phyloP scores from a whole-genome alignment of 2,797 vertebrate genomes.

The Xiphorhynchus erythropygius region DNA sequence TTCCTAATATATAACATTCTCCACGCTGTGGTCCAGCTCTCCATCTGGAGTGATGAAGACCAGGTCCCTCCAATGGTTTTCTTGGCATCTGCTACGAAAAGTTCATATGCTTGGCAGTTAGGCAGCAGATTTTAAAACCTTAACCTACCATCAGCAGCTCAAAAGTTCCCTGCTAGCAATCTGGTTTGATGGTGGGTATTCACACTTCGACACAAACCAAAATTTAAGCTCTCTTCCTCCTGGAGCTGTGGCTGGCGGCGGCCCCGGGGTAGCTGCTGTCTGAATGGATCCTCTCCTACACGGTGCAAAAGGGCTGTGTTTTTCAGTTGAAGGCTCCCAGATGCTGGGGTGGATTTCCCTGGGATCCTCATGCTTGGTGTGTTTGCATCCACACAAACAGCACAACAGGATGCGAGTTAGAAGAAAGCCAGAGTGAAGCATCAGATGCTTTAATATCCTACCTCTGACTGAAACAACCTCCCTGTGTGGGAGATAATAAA shows the following conservation, averaged over 20 bases:
- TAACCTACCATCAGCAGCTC: not conserved
- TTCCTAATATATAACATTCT: not conserved
- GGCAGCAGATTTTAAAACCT: not conserved
- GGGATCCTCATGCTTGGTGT: accelerated
- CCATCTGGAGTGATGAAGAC: not conserved
- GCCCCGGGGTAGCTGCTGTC: not conserved
- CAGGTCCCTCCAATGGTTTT: not conserved
- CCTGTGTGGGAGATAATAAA: constrained; percentile 72
- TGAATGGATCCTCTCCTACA: accelerated
- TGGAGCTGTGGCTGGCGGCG: accelerated
- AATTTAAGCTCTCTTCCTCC: not conserved
- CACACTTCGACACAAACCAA: not conserved
- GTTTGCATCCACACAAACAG: not conserved
- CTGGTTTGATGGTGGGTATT: not conserved
- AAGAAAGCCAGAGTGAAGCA: not conserved
- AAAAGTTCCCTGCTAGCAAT: not conserved
- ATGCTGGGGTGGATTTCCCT: not conserved
- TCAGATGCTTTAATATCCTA: constrained; percentile 53
- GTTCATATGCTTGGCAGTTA: not conserved
- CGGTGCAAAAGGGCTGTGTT: not conserved
- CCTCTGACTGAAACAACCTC: constrained; percentile 68
- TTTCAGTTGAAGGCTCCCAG: not conserved
- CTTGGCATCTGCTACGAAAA: not conserved
- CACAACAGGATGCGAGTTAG: not conserved
- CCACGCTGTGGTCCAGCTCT: not conserved